Evolutionary conservation across 37 sponge, comb jelly and placozoan genomes (phyloP), one percentile per base, ranked within the genome.

Genomic region (Agelas oroides): DNA sequence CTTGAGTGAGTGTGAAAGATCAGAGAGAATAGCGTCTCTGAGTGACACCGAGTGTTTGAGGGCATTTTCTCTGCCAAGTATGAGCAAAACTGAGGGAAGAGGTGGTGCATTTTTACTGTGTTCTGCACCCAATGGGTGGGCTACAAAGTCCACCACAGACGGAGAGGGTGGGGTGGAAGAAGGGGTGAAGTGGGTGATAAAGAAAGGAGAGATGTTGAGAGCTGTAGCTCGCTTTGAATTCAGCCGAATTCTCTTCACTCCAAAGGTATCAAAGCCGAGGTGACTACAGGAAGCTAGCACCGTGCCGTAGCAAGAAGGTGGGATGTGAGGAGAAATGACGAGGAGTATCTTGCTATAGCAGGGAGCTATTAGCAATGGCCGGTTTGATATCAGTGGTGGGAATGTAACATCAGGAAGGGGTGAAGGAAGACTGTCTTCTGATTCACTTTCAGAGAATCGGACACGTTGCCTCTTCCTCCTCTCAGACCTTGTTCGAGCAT

Each of bases 401-500:
- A 84, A 79, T 17, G 64, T 25, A 6, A 70, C 25, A 62, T 71
- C 88, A 25, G 72, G 69, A 2, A 82, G 40, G 14, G 88, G 70
- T 5, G 82, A 59, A 18, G 90, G 46, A 34, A 31, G 25, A 20
- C 41, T 40, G 15, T 92, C 92, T 14, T 86, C 94, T 0, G 87
- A 77, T 27, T 82, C 83, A 38, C 86, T 85, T 54, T 90, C 87
- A 0, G 92, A 86, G 64, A 93, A 93, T 15, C 94, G 65, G 19
- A 93, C 94, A 2, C 82, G 73, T 73, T 93, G 94, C 54, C 90
- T 58, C 75, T 86, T 93, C 15, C 84, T 69, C 20, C 87, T 67
- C 83, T 89, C 90, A 18, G 46, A 64, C 27, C 82, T 89, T 23
- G 94, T 93, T 39, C 54, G 32, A 0, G 94, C 59, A 71, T 93